Base-by-base conservation (phyloP, 2,888 invertebrate species). In the Drosophila kokeensis region DNA sequence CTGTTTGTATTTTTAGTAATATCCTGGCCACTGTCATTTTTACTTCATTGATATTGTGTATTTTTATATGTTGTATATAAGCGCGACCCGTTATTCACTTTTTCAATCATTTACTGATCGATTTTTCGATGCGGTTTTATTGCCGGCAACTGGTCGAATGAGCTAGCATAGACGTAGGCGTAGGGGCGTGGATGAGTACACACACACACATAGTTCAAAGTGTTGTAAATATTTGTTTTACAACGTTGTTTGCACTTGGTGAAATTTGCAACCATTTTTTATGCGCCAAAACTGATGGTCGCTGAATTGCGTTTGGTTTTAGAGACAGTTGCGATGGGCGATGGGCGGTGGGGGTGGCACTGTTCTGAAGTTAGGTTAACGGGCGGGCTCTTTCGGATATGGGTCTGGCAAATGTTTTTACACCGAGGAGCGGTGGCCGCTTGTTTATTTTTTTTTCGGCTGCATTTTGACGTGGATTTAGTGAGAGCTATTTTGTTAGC, bases 201-300 rank as follows among this genome's bases (percentile, higher is more conserved):
- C 13, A 45, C 7, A 45, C 21, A 32, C 15, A 52, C 24, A 69
- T 59, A 79, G 86, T 79, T 89, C 81, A 89, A 89, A 85, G 79
- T 82, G 81, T 72, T 89, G 86, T 76, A 89, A 89, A 87, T 87
- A 89, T 87, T 87, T 89, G 88, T 75, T 79, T 74, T 75, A 77
- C 81, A 76, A 76, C 82, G 81, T 69, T 87, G 90, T 89, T 87
- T 89, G 82, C 82, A 78, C 76, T 85, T 83, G 75, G 79, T 73
- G 61, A 87, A 89, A 88, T 79, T 83, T 81, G 81, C 77, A 69
- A 77, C 71, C 76, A 81, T 85, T 85, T 85, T 89, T 87, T 84
- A 69, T 72, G 61, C 64, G 61, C 57, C 63, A 60, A 58, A 81
- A 69, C 76, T 70, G 69, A 74, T 38, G 70, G 59, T 50, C 69